Conservation (phyloP, 2,888 invertebrate genomes). For the Eristalis arbustorum region DNA sequence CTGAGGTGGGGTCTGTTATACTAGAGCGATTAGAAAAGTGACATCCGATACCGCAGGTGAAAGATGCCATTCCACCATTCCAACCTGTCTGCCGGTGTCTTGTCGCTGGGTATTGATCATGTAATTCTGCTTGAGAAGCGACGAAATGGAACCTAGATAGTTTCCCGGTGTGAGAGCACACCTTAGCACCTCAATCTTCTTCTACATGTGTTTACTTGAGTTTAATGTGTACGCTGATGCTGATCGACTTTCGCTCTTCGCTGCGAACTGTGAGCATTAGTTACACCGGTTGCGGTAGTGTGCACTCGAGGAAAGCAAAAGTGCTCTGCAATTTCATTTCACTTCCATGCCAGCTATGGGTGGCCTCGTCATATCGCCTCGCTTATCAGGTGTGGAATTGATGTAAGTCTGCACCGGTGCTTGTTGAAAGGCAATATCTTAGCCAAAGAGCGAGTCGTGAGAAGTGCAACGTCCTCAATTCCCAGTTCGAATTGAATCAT, state of each 20-base stretch:
- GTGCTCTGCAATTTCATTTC: slow-evolving; percentile 59
- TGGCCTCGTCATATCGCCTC: not conserved
- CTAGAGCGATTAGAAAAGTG: slow-evolving; percentile 24
- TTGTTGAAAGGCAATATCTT: slow-evolving; percentile 20
- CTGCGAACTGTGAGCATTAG: slow-evolving; percentile 14
- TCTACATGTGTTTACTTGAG: not conserved
- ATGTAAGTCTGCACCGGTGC: slow-evolving; percentile 10
- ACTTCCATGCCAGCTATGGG: slow-evolving; percentile 24
- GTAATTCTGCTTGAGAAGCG: slow-evolving; percentile 53
- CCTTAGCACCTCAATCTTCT: not conserved
- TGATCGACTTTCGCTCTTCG: slow-evolving; percentile 49
- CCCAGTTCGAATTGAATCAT: slow-evolving; percentile 20
- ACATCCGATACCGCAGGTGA: slow-evolving; percentile 58
- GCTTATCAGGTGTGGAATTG: slow-evolving; percentile 6
- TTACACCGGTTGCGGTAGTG: slow-evolving; percentile 24
- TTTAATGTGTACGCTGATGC: slow-evolving; percentile 1
- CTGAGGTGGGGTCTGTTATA: not conserved
- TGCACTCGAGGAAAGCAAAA: slow-evolving; percentile 53
- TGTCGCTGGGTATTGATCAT: slow-evolving; percentile 22
- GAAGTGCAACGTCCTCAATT: slow-evolving; percentile 53
- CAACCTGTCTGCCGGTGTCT: not conserved
- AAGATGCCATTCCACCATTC: slow-evolving; percentile 34
- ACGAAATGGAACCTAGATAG: slow-evolving; percentile 48
- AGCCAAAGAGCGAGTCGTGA: slow-evolving; percentile 19
- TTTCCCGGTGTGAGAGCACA: slow-evolving; percentile 34